Evolutionary conservation across 2,888 invertebrate genomes (phyloP), one percentile per base, ranked within the genome.

Genomic region (Aphodius granarius): DNA sequence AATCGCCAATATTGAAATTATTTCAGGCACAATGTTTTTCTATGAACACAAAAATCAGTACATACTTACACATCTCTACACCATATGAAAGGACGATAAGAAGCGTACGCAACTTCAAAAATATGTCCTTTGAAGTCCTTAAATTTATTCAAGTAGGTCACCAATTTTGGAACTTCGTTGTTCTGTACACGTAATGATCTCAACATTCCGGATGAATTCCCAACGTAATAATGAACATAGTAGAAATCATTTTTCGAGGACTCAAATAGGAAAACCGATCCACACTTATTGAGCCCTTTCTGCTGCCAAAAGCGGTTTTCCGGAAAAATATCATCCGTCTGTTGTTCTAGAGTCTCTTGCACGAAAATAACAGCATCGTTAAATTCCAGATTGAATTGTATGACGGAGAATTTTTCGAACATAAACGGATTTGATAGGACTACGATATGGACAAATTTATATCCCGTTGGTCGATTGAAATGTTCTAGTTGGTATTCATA

Each of bases 21-120:
- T n/a, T n/a, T n/a, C n/a, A n/a, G n/a, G n/a, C n/a, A n/a, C n/a
- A n/a, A n/a, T 62, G 63, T 62, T 62, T 19, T 16, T 65, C n/a
- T 13, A 13, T 65, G 6, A 65, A 18, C n/a, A 15, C 1, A 65
- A 65, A 5, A 15, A 64, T 13, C 13, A 64, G 5, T 17, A 5
- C 0, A 65, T 18, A 16, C 16, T 65, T 65, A 16, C 16, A 65
- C 65, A 65, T 65, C 19, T 65, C 13, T 65, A 71, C 75, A 75
- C 73, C 75, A 77, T 18, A 77, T 75, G 73, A 75, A 77, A 13
- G 77, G 77, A 13, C 66, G 71, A 16, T 75, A 77, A 1, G 77
- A 71, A 72, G 71, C 73, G 62, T 71, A 75, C n/a, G 73, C 73
- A 16, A 77, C 73, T 64, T 77, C 63, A 71, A 77, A 75, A 21